Base-by-base conservation (phyloP, 2,888 invertebrate species). In the Caenorhabditis sp. region DNA sequence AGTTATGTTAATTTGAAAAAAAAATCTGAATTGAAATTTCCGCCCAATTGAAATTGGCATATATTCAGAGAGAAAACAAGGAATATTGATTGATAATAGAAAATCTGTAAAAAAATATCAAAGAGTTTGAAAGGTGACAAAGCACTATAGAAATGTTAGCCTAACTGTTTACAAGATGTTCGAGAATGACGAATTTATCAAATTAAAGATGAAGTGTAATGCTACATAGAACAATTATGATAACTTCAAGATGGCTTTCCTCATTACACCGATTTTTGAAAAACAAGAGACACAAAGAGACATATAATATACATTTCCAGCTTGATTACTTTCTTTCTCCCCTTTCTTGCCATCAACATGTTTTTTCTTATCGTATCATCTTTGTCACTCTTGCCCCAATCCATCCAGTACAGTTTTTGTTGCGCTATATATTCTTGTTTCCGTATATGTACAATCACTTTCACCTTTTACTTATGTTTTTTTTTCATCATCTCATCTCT, bases 361-460 rank as follows among this genome's bases (percentile, higher is more conserved):
- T 31, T 31, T 31, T 17, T 36, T 36, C 36, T 8, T 43, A 43
- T 14, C 43, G 43, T 43, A 43, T 43, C 12, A 10, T 17, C 12
- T 17, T 17, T 43, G 2, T 43, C 43, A 43, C 17, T 43, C 43
- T 43, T 43, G 43, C 17, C 43, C 43, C 2, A 43, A 43, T 43
- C 43, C 43, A 43, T 43, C 43, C 43, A 17, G 43, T 43, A 43
- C 43, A 65, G 43, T 43, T 43, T 43, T 43, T 43, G 2, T 43
- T 43, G 31, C 31, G 31, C 31, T 31, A 31, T 31, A 66, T 70
- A 63, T 58, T 58, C 56, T 52, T 64, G 59, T 54, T 60, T 56
- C 60, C 52, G 60, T 60, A 59, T 63, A 58, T 59, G 31, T 27
- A 12, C 43, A 26, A 20, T 57, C 20, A 31, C 52, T 25, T 27